These are phyloP conservation scores for Himantopus leucocephalus DNA, from an alignment of 2,113 vertebrate species.

Conservation along the genomic window DNA sequence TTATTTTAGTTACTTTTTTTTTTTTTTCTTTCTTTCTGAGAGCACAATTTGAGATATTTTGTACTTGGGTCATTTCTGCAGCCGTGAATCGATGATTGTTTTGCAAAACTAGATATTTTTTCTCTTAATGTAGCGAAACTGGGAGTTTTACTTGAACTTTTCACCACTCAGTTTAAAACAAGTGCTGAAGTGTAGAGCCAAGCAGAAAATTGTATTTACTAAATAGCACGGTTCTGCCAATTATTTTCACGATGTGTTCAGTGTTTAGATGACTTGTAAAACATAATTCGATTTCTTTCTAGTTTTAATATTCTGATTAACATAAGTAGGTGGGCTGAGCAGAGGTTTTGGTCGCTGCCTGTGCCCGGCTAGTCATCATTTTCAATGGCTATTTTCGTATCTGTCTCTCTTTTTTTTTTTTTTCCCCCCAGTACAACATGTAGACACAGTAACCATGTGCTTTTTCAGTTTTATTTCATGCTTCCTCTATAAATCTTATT, in stretches of 20 bases:
- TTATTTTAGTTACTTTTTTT: not conserved
- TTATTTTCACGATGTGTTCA: not conserved
- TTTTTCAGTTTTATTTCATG: not conserved
- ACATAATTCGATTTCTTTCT: not conserved
- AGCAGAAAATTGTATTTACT: not conserved
- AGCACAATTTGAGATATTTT: not conserved
- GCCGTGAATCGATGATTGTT: not conserved
- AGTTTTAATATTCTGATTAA: not conserved
- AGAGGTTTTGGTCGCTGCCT: not conserved
- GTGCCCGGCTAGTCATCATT: not conserved
- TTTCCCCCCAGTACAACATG: not conserved
- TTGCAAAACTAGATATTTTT: not conserved
- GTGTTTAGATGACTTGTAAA: not conserved
- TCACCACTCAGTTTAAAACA: not conserved
- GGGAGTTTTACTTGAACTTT: not conserved
- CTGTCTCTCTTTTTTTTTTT: not conserved
- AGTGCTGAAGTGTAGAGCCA: not conserved
- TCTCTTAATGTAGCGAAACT: not conserved
- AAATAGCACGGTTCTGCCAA: not conserved
- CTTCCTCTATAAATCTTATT: conserved; percentile 11
- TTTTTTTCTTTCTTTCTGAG: not conserved
- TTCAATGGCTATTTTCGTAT: not conserved
- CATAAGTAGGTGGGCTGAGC: not conserved
- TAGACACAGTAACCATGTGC: not conserved
- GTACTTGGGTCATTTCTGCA: not conserved